These are phyloP conservation scores for Tretioscincus oriximinensis DNA, from an alignment of 2,113 vertebrate species.

Conservation along the genomic window DNA sequence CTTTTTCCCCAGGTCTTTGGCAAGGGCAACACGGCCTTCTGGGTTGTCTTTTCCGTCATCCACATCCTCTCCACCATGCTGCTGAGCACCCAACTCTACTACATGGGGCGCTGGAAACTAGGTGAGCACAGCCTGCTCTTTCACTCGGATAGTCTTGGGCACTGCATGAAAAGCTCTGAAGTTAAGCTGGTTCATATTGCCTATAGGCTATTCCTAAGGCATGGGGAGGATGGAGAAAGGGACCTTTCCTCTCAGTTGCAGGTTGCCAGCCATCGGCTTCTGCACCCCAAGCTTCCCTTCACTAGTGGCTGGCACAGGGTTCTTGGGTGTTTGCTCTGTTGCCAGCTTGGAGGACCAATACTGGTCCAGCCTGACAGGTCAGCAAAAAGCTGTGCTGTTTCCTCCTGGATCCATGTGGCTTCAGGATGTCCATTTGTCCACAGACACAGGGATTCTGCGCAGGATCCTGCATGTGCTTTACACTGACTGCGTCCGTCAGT, in stretches of 20 bases:
- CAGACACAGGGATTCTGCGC: slow-evolving; percentile 87
- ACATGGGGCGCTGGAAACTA: slow-evolving; percentile 96
- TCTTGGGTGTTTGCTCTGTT: not conserved
- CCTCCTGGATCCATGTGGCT: not conserved
- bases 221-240: not conserved
- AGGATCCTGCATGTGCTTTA: slow-evolving; percentile 87
- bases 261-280: not conserved
- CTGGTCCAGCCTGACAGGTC: not conserved
- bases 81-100: slow-evolving; percentile 96
- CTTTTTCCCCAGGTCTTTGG: slow-evolving; percentile 83
- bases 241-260: not conserved
- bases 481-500: slow-evolving; percentile 92
- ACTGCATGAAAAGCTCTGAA: not conserved
- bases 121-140: slow-evolving; percentile 60
- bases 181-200: not conserved
- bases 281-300: not conserved
- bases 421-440: not conserved
- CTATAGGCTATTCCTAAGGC: too few relatives aligned
- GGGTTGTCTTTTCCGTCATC: slow-evolving; percentile 92
- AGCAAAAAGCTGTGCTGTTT: fast-evolving
- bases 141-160: not conserved
- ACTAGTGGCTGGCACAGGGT: not conserved
- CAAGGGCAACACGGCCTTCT: slow-evolving; percentile 88
- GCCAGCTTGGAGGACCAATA: not conserved
- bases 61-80: slow-evolving; percentile 91